Evolutionary conservation across 1,140 invertebrate genomes (phyloP), one percentile per base, ranked within the genome.

Genomic region (Trichoplusia ni): DNA sequence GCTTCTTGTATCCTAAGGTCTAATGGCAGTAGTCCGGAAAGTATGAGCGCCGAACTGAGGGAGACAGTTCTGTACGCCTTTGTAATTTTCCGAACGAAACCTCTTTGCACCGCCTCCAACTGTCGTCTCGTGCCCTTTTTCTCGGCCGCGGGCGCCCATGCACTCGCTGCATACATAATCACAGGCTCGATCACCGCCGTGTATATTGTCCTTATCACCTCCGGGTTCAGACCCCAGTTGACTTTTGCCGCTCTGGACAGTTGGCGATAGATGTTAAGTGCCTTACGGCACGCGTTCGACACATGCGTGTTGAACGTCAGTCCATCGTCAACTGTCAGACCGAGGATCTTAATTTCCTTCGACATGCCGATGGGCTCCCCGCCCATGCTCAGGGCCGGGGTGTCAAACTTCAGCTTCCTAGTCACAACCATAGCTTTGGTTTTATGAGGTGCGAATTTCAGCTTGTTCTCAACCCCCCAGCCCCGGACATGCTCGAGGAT

Each of bases 371-470:
- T 37, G 49, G 8, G 11, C 13, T 7, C 16, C 38, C 38, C 38
- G 38, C 38, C 38, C 38, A 42, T 42, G 38, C 6, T 13, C 29
- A 54, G 49, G 29, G 1, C 13, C 19, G 49, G 49, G 6, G 33
- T 54, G 31, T 54, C 49, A 18, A 37, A 54, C 25, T 33, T 31
- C n/a, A 35, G 38, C 11, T 54, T 54, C 27, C 18, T 54, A 8
- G 49, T 54, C 9, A 54, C 19, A 5, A 37, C 33, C 49, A 54
- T 54, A 9, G n/a, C n/a, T n/a, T n/a, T n/a, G n/a, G n/a, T n/a
- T n/a, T n/a, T n/a, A n/a, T n/a, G n/a, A n/a, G n/a, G 29, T 18
- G 49, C 49, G 11, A 35, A 54, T n/a, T n/a, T 35, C 2, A 37
- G 18, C 18, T 54, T 42, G 9, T 42, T 42, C 4, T 5, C 4